Evolutionary conservation across 2,888 invertebrate genomes (phyloP), one percentile per base, ranked within the genome.

Genomic region (Cyaniris semiargus): DNA sequence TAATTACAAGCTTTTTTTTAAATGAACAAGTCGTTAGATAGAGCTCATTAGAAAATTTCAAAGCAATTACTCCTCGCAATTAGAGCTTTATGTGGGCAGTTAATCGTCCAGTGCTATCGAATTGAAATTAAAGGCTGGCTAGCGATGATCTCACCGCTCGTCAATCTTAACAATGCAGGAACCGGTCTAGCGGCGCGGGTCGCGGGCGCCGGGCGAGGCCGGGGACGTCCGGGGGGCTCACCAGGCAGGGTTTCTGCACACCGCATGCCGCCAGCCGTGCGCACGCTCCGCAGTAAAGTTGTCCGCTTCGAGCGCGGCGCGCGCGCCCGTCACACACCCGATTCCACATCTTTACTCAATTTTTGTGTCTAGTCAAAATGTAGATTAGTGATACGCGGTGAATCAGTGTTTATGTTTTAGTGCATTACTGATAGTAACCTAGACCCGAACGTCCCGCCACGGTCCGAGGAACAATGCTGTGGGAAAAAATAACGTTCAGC

Each of bases 401-500:
- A 79, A 80, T 83, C 79, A 84, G 88, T 88, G 86, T 84, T 86
- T 84, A 85, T 86, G 79, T 78, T 75, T 77, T 76, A 81, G 81
- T 58, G 71, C 23, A 38, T 38, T 58, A 27, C 15, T 21, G 10
- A 21, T 81, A 80, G 79, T 81, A 79, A 34, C 76, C 77, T 79
- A 80, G 77, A 81, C 81, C 78, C 78, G 79, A 82, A 82, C 80
- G 87, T 89, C 87, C 85, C 84, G 85, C 86, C 87, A 91, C 93
- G 93, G 93, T 92, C 91, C 89, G 91, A 92, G 90, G 93, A 92
- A 93, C 93, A 93, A 93, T 93, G 94, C 93, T 94, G 94, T 94
- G 94, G 94, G 94, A 94, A 94, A 94, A 94, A 94, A 93, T 94
- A 94, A 94, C 94, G 94, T 94, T 91, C 94, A 94, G 93, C 94